Evolutionary conservation across 1,140 invertebrate species (phyloP), one percentile per base, ranked within the genome.

Genomic region (Solenopsis invicta): DNA sequence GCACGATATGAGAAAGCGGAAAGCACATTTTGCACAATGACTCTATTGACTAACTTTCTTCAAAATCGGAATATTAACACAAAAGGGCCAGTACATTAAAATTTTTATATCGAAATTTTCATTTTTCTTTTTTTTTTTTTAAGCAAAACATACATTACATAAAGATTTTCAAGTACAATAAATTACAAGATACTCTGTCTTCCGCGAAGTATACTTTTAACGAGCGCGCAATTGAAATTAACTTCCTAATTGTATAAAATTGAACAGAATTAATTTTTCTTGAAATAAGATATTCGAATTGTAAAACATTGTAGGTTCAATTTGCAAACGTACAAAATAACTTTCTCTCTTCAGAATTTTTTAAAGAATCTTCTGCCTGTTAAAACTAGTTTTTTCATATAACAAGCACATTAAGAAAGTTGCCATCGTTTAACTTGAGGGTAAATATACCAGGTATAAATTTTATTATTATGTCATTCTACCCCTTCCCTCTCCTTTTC

Each of bases 71-170:
- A 37, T 34, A 59, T 74, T 21, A 74, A 13, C 9, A 54, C 10
- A 18, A 54, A 37, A 52, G 16, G 54, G 34, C n/a, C 13, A 18
- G 18, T 37, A 12, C 12, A 12, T n/a, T 6, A 24, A 9, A 48
- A 54, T 34, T 34, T 37, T 21, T 4, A 69, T 45, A 45, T 69
- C 9, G 10, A 21, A 21, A 69, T 13, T 69, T 21, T 45, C 1
- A 18, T 72, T n/a, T 34, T 54, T n/a, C n/a, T 72, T 52, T 37
- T 72, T n/a, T 34, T 54, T n/a, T 34, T 72, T 52, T 37, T 34
- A 18, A 54, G n/a, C 10, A 54, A 72, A 54, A n/a, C n/a, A 12
- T 12, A 0, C 0, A 12, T 34, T 50, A 29, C 8, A 48, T 4
- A 34, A 4, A 6, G 1, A 66, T 48, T 48, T 69, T 72, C 69